Evolutionary conservation across 2,888 invertebrate species (phyloP), one percentile per base, ranked within the genome.

Genomic region (Cheilosia pagana): DNA sequence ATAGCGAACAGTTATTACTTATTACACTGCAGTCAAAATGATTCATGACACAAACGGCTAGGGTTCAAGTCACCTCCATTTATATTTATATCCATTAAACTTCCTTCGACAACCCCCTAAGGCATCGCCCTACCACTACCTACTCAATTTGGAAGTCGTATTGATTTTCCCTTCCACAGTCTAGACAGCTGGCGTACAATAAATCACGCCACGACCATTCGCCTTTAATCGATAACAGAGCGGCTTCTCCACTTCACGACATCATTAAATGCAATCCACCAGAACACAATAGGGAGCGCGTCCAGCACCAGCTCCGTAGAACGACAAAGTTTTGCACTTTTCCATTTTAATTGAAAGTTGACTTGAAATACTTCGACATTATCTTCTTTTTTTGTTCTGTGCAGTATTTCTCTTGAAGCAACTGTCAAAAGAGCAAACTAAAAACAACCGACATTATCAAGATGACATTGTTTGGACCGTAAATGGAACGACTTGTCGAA

Each of bases 311-410:
- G 35, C 28, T 60, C 31, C 45, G 35, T 50, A 60, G 25, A 41
- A 65, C 23, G 65, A 82, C 45, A 77, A 82, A 82, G 59, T 82
- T 82, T 71, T 71, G 48, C 71, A 77, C 71, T 82, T 65, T 71
- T 52, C 48, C 41, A 71, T 60, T 35, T 71, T 76, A 81, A 82
- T 77, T 77, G 77, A 82, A 77, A 82, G 77, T 70, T 63, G n/a
- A 81, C 81, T 76, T 55, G 48, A 55, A 75, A 70, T 62, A 12
- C 21, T 81, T 77, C 4, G 70, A 65, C 75, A 65, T 57, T 75
- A 81, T 81, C 71, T 70, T 50, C 39, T 21, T 41, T 63, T 81
- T 57, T 28, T 48, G 50, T 53, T 81, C 62, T 55, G 6, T 67
- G 65, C 25, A 59, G 7, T 19, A 10, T 16, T 21, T 31, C 16